Percentiles rank a stretch among this genome's conserved stretches.
Conservation (phyloP, 2,888 invertebrate species). For the Coenonympha glycerion region DNA sequence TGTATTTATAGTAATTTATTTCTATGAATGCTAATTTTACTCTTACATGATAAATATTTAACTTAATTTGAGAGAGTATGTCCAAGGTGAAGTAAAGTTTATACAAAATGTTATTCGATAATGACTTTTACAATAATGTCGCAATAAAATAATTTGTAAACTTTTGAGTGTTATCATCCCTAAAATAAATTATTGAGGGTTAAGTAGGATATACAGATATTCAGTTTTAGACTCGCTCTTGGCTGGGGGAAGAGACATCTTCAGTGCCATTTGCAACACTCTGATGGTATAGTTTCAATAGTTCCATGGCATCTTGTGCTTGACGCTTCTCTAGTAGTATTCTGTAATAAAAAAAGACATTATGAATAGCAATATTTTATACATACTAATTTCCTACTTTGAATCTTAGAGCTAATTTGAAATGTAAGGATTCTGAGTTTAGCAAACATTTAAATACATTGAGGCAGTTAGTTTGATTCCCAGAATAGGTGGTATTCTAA, state of each 20-base stretch:
- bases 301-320: slow-evolving; percentile 90
- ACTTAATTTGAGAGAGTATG: slow-evolving; percentile 14
- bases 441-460: no score
- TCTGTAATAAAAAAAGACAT: slow-evolving; percentile 52
- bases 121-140: background rate
- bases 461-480: no score
- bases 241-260: slow-evolving; percentile 66
- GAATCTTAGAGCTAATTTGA: no score
- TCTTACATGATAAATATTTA: slow-evolving; percentile 15
- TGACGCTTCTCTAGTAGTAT: slow-evolving; percentile 87
- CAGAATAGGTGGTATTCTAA: no score
- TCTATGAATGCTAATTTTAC: slow-evolving; percentile 17
- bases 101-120: slow-evolving; percentile 1
- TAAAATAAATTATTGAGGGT: slow-evolving; percentile 59
- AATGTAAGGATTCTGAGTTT: no score
- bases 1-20: slow-evolving; percentile 35
- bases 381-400: no score
- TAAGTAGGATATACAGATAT: slow-evolving; percentile 34
- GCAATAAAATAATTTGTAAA: slow-evolving; percentile 52
- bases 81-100: slow-evolving; percentile 9
- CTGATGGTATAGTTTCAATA: slow-evolving; percentile 83
- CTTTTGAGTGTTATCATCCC: slow-evolving; percentile 68
- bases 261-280: slow-evolving; percentile 71
- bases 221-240: slow-evolving; percentile 58
- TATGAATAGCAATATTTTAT: no score